Evolutionary conservation across 2,113 vertebrate genomes (phyloP).

Genomic region (Heterotis niloticus): DNA sequence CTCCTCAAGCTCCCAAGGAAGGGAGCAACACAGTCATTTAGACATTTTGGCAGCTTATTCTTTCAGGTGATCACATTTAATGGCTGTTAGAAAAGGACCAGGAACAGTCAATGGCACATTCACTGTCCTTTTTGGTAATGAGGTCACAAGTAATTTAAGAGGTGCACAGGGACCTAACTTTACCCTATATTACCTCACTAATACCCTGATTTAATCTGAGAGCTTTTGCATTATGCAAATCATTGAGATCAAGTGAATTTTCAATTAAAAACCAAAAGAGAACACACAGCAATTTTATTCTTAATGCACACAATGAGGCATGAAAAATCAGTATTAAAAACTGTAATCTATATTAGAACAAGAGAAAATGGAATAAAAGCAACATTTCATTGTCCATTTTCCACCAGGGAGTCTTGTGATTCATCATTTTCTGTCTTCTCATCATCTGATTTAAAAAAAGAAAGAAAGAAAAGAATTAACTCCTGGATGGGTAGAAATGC

Average conservation of each 20-base stretch:
- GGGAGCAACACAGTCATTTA: conserved; percentile 25
- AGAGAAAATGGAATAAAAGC: background rate
- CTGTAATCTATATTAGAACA: background rate
- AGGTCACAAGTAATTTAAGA: no score
- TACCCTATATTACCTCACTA: background rate
- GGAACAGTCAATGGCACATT: no score
- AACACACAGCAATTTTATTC: conserved; percentile 16
- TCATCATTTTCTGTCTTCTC: conserved; percentile 91
- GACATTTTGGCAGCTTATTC: background rate
- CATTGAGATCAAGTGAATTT: background rate
- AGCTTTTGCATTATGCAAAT: background rate
- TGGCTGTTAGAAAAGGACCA: background rate
- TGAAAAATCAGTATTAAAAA: background rate
- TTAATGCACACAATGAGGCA: background rate
- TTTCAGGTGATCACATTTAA: background rate
- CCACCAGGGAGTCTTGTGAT: conserved; percentile 73
- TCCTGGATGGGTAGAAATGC: background rate
- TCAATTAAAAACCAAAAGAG: background rate
- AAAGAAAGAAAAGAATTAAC: background rate
- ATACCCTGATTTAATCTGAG: background rate
- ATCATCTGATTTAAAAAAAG: conserved; percentile 71
- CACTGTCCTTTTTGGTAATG: no score
- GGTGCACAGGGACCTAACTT: no score
- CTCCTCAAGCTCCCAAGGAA: conserved; percentile 53
- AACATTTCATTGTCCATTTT: conserved; percentile 64